phyloP scores from a whole-genome alignment of 2,113 vertebrate genomes.

The Neodontobutis hainanensis region DNA sequence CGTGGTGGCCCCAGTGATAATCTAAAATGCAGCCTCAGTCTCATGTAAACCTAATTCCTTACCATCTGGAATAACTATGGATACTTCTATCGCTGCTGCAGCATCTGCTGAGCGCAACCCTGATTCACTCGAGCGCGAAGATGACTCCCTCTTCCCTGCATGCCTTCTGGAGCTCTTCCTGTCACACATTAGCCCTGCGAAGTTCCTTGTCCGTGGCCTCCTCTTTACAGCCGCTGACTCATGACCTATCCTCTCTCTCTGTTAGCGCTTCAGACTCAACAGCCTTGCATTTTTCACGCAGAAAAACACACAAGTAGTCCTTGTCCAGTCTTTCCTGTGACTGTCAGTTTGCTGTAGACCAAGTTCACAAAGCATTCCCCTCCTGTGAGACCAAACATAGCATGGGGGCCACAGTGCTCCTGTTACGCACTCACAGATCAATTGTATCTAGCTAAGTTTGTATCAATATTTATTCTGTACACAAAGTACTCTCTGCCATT shows the following conservation, averaged over 20 bases:
- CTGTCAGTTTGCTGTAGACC: slow-evolving; percentile 25
- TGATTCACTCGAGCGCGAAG: slow-evolving; percentile 67
- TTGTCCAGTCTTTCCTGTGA: slow-evolving; percentile 17
- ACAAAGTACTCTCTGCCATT: slow-evolving; percentile 67
- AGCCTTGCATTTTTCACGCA: slow-evolving; percentile 19
- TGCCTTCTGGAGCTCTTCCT: slow-evolving; percentile 78
- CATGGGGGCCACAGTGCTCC: slow-evolving; percentile 31
- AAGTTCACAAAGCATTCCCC: slow-evolving; percentile 35
- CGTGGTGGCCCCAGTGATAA: slow-evolving; percentile 12
- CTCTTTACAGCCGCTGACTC: slow-evolving; percentile 65
- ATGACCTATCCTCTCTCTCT: slow-evolving; percentile 55
- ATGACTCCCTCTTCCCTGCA: slow-evolving; percentile 75
- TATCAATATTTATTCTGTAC: slow-evolving; percentile 83
- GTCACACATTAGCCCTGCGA: slow-evolving; percentile 75
- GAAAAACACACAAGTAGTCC: slow-evolving; percentile 22
- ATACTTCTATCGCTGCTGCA: slow-evolving; percentile 56
- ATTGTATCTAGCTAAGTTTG: slow-evolving; percentile 74
- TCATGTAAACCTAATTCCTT: slow-evolving; percentile 47
- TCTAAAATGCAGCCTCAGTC: neutral
- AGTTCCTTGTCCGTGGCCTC: slow-evolving; percentile 58
- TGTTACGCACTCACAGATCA: slow-evolving; percentile 63
- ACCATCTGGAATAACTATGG: slow-evolving; percentile 73
- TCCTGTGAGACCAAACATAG: slow-evolving; percentile 36
- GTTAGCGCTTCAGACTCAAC: slow-evolving; percentile 32
- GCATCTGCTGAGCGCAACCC: slow-evolving; percentile 59